Evolutionary conservation across 2,797 vertebrate species (phyloP), one percentile per base, ranked within the genome.

Genomic region (Pyrocephalus nanus): DNA sequence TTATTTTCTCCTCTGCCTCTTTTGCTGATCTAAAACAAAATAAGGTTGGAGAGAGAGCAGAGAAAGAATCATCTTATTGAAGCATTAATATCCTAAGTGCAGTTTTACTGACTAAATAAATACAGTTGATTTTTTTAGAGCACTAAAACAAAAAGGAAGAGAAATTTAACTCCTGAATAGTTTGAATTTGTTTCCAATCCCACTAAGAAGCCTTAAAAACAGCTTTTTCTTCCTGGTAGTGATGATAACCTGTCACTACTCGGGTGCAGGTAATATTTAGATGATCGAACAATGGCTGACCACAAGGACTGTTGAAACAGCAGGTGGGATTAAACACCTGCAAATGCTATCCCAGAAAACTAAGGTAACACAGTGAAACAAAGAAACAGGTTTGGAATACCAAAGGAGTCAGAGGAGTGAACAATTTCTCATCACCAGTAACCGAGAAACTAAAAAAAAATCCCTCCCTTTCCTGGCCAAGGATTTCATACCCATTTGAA

Each of bases 1-100:
- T 99, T 50, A 99, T 99, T 98, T 99, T 99, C 2, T 99, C 99
- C 96, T 99, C 99, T 88, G 99, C 99, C 93, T 99, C 99, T 97
- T 99, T 99, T 96, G 99, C 99, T 43, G 99, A 99, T 96, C 99
- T 99, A 95, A 92, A 98, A 40, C 16, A 94, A 92, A 69, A 36
- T 3, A 67, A 13, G 7, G 32, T 85, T 62, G 32, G 38, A 82
- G 34, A 65, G 30, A 60, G 19, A 70, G 38, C 0, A 83, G 23
- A 83, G n/a, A 77, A 85, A 12, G 3, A 67, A 82, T 38, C 8
- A 54, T 11, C 30, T 77, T 69, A 58, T 20, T 55, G 22, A 62
- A 38, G 62, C 36, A 6, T 36, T 90, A 89, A 69, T 82, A 91
- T 6, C 21, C 22, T 29, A 89, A 75, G 13, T 11, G 62, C 26